Base-by-base conservation (phyloP, 2,797 vertebrate genomes). In the Melopsittacus undulatus region DNA sequence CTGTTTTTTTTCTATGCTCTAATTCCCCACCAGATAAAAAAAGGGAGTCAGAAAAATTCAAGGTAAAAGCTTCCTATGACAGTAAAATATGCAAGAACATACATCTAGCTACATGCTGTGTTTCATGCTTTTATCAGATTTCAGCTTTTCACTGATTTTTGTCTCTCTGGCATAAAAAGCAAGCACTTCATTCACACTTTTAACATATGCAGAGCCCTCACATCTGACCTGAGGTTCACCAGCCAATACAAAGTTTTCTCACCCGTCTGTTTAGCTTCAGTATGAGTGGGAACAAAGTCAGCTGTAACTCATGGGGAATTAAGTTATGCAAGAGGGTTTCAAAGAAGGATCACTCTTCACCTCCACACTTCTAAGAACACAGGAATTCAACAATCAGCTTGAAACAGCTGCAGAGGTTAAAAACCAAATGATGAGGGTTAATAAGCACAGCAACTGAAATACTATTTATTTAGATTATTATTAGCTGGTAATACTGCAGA, bases 341-440 rank as follows among this genome's bases (percentile, higher is more conserved):
- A 34, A 85, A 69, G 27, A 52, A 72, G 63, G 45, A 77, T 29
- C 19, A 54, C 27, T 17, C 34, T 64, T 70, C 36, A 70, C 18
- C 48, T 46, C 2, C 1, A 54, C 0, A 0, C 49, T 72, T 86
- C 21, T 32, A 76, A 87, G 56, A 63, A 87, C 87, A 54, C 0
- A 83, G 20, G 10, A 85, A 52, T 81, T 93, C 46, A 68, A 75
- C 27, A 59, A 68, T 32, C 54, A 54, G 34, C 13, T 49, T 56
- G n/a, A 84, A 90, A 84, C 4, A 74, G n/a, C 13, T 70, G 29
- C 89, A 67, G 14, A 67, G 29, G 24, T 48, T 11, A 59, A 48
- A 78, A 80, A 56, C 22, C 26, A 78, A 70, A 54, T 0, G 0
- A 3, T 63, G 45, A 72, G 29, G 48, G 45, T 88, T 85, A 75